Conservation (phyloP, 2,797 vertebrate species). For the Acanthiza pusilla region DNA sequence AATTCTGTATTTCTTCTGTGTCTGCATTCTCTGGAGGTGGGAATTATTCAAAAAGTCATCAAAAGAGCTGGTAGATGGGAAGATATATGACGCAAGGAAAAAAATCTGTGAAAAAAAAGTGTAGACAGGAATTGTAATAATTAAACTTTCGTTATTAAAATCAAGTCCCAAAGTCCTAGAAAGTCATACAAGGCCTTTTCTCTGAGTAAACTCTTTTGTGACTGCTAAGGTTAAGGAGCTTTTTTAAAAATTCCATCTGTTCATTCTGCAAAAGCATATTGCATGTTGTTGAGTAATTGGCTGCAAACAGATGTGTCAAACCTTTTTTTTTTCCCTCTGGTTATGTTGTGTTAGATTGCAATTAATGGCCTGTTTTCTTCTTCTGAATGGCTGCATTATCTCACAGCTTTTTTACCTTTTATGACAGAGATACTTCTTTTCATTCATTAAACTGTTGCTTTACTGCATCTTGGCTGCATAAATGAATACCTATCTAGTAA, state of each 20-base stretch:
- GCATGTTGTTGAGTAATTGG: background rate
- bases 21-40: background rate
- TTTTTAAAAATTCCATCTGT: background rate
- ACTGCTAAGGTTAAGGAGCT: background rate
- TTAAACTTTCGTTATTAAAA: background rate
- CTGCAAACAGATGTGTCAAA: background rate
- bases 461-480: background rate
- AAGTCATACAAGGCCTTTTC: background rate
- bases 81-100: background rate
- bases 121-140: background rate
- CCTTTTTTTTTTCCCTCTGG: background rate
- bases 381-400: background rate
- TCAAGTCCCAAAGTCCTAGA: background rate
- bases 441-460: background rate
- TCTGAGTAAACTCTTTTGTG: background rate
- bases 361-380: background rate
- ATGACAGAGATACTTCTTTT: background rate
- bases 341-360: background rate
- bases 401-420: background rate
- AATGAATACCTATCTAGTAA: background rate
- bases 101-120: background rate
- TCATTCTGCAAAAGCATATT: background rate
- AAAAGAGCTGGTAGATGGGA: background rate
- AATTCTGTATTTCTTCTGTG: background rate
- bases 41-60: background rate